phyloP scores from a whole-genome alignment of 2,113 vertebrate genomes.

The Notothenia coriiceps region DNA sequence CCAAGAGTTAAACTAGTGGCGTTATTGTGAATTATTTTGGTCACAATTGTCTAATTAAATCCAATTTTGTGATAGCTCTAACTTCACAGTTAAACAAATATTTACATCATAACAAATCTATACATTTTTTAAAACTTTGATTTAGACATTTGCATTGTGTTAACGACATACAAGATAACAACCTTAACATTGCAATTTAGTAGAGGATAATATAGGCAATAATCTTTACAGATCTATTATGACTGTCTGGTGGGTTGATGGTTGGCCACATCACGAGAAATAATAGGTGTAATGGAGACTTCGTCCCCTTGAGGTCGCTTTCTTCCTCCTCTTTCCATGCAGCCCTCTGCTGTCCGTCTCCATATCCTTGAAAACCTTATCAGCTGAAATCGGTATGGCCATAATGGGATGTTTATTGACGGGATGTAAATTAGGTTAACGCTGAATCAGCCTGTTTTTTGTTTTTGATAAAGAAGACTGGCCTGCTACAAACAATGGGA shows the following conservation, averaged over 20 bases:
- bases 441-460: not conserved
- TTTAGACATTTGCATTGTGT: too few relatives aligned
- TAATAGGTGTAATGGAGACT: constrained; percentile 33
- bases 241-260: not conserved
- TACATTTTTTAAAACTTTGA: too few relatives aligned
- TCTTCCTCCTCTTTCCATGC: constrained; percentile 7
- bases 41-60: too few relatives aligned
- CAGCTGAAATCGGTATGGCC: constrained; percentile 32
- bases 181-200: too few relatives aligned
- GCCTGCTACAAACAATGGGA: constrained; percentile 7
- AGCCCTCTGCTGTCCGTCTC: constrained; percentile 29
- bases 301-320: constrained; percentile 64
- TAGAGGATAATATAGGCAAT: too few relatives aligned
- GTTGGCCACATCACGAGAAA: constrained; percentile 3
- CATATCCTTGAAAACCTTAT: constrained; percentile 49
- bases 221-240: not conserved
- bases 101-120: not conserved
- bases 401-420: not conserved
- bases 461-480: not conserved
- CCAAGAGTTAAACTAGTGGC: too few relatives aligned
- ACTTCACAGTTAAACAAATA: not conserved
- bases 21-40: too few relatives aligned
- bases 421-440: constrained; percentile 2
- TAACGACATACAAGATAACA: too few relatives aligned
- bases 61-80: too few relatives aligned